Evolutionary conservation across 1,140 invertebrate genomes (phyloP), one percentile per base, ranked within the genome.

Genomic region (Drosophila obscura): DNA sequence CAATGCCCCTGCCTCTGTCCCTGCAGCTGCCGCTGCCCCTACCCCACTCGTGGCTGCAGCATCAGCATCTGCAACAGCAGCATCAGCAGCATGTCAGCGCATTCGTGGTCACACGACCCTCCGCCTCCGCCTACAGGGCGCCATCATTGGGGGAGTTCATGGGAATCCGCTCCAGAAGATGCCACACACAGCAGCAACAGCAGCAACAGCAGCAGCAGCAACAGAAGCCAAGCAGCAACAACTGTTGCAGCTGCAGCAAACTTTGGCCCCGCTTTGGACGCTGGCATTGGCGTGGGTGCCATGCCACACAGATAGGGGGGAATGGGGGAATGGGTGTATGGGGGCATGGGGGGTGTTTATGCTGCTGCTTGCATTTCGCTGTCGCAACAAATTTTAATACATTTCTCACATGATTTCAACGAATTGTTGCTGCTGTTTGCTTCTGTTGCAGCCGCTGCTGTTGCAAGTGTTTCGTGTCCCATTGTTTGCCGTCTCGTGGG

Each of bases 301-400:
- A 46, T 45, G 26, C 52, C 26, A 39, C 35, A 39, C 35, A 39
- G 35, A 39, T 1, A 1, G 3, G 4, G 31, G 3, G 8, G 31
- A 3, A 11, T 4, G 22, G 2, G 15, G 31, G 19, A 19, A 19
- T 11, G 28, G 13, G 35, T 13, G 26, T 7, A n/a, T 9, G 35
- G 28, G 46, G 24, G 45, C 31, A 5, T 1, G 19, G 51, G 35
- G 48, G 31, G 57, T 65, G 80, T 61, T 58, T 58, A 71, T 39
- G 35, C 4, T 11, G 35, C 75, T 73, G 81, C 80, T 80, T 77
- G 77, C 80, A 80, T 77, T 84, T 77, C 61, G 81, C 77, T 87
- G 82, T 87, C 78, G 81, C 81, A 82, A 85, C 55, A 68, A 77
- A 65, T 85, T 87, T 87, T 74, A 77, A 85, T 74, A 71, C 68